Base-by-base conservation (phyloP, 2,888 invertebrate genomes). In the Harpagoxenus sublaevis region DNA sequence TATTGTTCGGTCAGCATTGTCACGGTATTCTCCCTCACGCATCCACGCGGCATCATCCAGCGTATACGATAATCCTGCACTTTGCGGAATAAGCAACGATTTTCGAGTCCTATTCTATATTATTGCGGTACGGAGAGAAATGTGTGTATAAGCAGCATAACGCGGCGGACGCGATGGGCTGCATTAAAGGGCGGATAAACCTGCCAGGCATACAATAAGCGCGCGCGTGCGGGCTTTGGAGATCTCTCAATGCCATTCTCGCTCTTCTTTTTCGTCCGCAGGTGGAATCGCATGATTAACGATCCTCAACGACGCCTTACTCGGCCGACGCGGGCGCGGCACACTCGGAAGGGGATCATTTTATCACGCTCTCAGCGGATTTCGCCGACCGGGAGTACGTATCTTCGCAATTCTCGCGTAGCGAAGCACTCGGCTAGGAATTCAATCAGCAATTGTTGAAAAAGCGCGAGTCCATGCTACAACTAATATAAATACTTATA, bases 61-160 rank as follows among this genome's bases (percentile, higher is more conserved):
- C 68, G 31, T 39, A 84, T 39, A 84, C 85, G 77, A 85, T 92
- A 92, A 92, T 92, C 92, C 91, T 81, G 81, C 68, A 86, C 88
- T 89, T 82, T 63, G 78, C 78, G 86, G 93, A 93, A 92, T 92
- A 92, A 92, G 90, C 89, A 92, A 93, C 89, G 91, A 89, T 89
- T 91, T 89, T 89, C 91, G 87, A 89, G 90, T 92, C 89, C 85
- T 88, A 91, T 89, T 91, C 87, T 75, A 84, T 90, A 88, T 91
- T 90, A 91, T 91, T 89, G 88, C 86, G 88, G 87, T 74, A 39
- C 66, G 82, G 66, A 75, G 71, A 45, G 62, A 31, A 35, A 48
- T 66, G 85, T 84, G 85, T 86, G 65, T 82, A 85, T 84, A 90
- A 86, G 82, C 66, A 68, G 71, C 75, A 86, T 90, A 87, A 89